A percentile compares a stretch with the other conserved stretches of the same genome.
Conservation (phyloP, 1,140 invertebrate species). For the Aricia agestis region DNA sequence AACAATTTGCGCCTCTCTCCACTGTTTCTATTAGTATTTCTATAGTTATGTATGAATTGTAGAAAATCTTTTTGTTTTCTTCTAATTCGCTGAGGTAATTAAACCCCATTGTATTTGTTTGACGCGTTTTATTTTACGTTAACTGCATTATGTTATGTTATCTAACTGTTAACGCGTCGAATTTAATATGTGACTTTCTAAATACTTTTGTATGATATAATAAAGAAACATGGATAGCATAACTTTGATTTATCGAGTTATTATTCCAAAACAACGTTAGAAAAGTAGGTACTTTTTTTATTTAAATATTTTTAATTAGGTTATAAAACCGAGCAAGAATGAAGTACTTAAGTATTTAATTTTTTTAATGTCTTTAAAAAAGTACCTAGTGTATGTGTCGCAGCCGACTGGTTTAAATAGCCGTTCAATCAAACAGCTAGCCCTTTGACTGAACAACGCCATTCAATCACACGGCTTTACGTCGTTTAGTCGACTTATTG, state of each 20-base stretch:
- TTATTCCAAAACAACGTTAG: not conserved
- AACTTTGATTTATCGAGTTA: not conserved
- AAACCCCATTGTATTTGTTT: constrained; percentile 13
- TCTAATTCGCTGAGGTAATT: constrained; percentile 4
- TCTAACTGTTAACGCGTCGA: constrained; percentile 4
- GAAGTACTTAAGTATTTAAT: too few species aligned
- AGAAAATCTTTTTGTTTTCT: constrained; percentile 6
- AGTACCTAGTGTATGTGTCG: too few species aligned
- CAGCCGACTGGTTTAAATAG: too few species aligned
- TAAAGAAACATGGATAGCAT: not conserved
- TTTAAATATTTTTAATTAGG: not conserved
- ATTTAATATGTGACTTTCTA: not conserved
- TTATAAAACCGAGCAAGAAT: too few species aligned
- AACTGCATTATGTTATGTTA: not conserved
- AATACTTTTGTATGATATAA: not conserved
- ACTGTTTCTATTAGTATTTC: not conserved
- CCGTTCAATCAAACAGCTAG: too few species aligned
- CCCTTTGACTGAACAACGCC: too few species aligned
- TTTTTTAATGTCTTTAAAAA: too few species aligned
- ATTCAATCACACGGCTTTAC: too few species aligned
- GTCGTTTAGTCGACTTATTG: too few species aligned
- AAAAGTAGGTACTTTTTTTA: not conserved
- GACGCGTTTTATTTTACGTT: not conserved
- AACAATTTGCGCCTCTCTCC: not conserved
- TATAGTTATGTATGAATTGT: constrained; percentile 2